These are phyloP conservation scores for Reticulitermes speratus DNA, from an alignment of 1,140 invertebrate species.

Conservation along the genomic window DNA sequence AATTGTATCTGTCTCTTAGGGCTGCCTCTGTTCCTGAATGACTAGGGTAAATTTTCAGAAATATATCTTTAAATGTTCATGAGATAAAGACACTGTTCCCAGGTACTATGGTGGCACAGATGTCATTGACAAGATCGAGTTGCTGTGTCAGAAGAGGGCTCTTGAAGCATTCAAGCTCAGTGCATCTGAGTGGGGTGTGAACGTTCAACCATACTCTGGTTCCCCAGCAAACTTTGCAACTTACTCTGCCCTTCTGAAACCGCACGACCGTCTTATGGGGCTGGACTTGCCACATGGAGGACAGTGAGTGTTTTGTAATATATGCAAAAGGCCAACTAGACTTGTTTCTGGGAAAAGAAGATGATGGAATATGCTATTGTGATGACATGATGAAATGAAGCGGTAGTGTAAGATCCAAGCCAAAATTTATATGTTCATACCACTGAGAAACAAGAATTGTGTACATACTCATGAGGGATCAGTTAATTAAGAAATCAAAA, in stretches of 20 bases:
- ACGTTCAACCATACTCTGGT: conserved; percentile 67
- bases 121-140: conserved; percentile 64
- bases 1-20: neutral
- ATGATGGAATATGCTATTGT: too few relatives aligned
- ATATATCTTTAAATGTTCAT: neutral
- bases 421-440: too few relatives aligned
- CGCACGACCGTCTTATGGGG: conserved; percentile 68
- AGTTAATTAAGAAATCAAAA: too few relatives aligned
- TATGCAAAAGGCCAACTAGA: neutral
- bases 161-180: conserved; percentile 58
- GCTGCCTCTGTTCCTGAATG: neutral
- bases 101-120: conserved; percentile 71
- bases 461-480: too few relatives aligned
- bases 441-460: too few relatives aligned
- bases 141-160: conserved; percentile 61
- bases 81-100: conserved; percentile 30
- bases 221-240: conserved; percentile 69
- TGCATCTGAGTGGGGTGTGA: conserved; percentile 64
- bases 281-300: conserved; percentile 66
- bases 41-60: neutral
- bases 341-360: neutral
- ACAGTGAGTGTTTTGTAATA: conserved; percentile 48
- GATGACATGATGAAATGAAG: too few relatives aligned
- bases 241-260: conserved; percentile 57
- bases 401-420: too few relatives aligned